Conservation (phyloP, 2,113 vertebrate genomes). For the Calonectris borealis region DNA sequence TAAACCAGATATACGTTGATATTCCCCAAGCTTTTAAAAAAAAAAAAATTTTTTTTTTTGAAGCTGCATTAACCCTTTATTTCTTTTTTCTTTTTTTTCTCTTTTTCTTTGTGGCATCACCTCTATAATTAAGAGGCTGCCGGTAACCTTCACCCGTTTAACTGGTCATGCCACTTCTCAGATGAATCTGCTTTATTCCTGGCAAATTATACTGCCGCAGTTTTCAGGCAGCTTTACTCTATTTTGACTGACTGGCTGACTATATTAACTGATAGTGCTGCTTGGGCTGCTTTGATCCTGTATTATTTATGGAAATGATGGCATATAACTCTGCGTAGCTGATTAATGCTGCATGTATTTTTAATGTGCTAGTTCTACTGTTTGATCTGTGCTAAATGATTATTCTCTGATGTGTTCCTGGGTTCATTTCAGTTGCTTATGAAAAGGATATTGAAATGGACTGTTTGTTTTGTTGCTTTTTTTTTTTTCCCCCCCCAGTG, state of each 20-base stretch:
- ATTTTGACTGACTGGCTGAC: slow-evolving; percentile 57
- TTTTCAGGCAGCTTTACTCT: slow-evolving; percentile 57
- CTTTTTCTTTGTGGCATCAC: not conserved
- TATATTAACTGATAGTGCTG: slow-evolving; percentile 54
- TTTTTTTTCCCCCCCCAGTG: not conserved
- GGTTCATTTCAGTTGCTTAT: slow-evolving; percentile 20
- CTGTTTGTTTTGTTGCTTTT: slow-evolving; percentile 45
- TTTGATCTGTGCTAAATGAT: slow-evolving; percentile 68
- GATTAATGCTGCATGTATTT: slow-evolving; percentile 66
- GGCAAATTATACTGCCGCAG: not conserved
- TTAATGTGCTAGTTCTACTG: slow-evolving; percentile 54
- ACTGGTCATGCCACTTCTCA: slow-evolving; percentile 40
- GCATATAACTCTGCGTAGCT: slow-evolving; percentile 35
- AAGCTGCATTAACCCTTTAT: not conserved
- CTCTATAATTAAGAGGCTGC: not conserved
- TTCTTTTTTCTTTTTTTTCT: not conserved
- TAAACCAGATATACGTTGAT: not conserved
- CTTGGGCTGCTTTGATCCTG: slow-evolving; percentile 64
- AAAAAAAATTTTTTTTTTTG: not conserved
- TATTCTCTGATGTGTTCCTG: slow-evolving; percentile 42
- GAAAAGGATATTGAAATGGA: slow-evolving; percentile 44
- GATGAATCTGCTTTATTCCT: slow-evolving; percentile 44
- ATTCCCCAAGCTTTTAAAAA: not conserved
- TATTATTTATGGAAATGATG: slow-evolving; percentile 70
- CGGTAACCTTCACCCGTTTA: not conserved